Evolutionary conservation across 2,797 vertebrate genomes (phyloP).

Genomic region (Gymnothorax javanicus): DNA sequence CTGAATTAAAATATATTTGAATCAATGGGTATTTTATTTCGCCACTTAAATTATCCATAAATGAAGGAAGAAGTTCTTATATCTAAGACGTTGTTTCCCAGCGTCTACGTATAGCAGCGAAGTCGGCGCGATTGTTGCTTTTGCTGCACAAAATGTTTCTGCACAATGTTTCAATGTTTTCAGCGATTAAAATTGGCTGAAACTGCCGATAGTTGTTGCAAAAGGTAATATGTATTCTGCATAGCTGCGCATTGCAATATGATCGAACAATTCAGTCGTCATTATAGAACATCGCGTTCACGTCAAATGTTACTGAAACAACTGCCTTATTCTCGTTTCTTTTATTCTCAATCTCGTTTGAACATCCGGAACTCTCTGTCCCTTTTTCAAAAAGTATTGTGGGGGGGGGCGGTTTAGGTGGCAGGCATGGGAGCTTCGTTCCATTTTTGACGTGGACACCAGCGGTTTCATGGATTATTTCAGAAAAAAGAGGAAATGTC

Average conservation of each 20-base stretch:
- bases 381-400: constrained; percentile 10
- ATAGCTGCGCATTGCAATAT: constrained; percentile 3
- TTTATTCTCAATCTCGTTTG: neutral
- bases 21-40: neutral
- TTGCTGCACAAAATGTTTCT: neutral
- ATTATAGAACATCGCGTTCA: neutral
- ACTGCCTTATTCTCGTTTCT: constrained; percentile 10
- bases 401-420: too few species aligned
- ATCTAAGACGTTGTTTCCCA: neutral
- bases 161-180: neutral
- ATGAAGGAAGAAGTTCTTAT: neutral
- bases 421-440: neutral
- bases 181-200: constrained; percentile 2
- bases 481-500: neutral
- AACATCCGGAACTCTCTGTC: constrained; percentile 20
- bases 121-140: neutral
- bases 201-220: constrained; percentile 14
- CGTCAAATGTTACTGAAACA: neutral
- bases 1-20: neutral
- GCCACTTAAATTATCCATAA: neutral
- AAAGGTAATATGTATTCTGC: constrained; percentile 2
- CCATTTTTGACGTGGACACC: neutral
- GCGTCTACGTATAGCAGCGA: neutral
- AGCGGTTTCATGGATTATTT: neutral
- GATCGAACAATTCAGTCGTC: neutral